These are phyloP conservation scores for Gnathonemus longibarbis DNA, from an alignment of 2,113 vertebrate species.

Conservation along the genomic window DNA sequence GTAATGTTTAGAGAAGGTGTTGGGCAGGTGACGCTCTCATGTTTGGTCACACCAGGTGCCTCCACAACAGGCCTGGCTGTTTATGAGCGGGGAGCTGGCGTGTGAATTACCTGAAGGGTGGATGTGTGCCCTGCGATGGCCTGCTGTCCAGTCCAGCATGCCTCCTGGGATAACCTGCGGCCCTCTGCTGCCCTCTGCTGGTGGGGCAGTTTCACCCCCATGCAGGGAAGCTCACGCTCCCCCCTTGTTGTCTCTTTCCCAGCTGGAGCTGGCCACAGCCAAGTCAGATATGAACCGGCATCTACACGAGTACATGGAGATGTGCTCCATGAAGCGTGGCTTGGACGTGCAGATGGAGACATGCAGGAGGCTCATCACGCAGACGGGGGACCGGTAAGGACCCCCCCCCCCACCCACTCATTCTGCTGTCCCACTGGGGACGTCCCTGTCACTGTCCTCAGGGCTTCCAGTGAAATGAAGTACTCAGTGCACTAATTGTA, in stretches of 20 bases:
- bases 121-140: not conserved
- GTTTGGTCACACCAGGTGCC: not conserved
- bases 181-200: not conserved
- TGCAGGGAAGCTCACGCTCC: not conserved
- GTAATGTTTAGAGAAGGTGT: not conserved
- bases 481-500: not conserved
- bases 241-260: not conserved
- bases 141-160: not conserved
- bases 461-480: not conserved
- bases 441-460: not conserved
- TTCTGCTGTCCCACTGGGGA: not conserved
- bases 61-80: not conserved
- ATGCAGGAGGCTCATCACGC: slow-evolving; percentile 86
- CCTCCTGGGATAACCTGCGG: not conserved
- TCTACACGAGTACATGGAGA: slow-evolving; percentile 97
- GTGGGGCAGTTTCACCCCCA: not conserved
- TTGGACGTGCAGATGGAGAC: slow-evolving; percentile 98
- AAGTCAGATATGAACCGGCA: slow-evolving; percentile 97
- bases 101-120: not conserved
- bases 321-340: slow-evolving; percentile 98
- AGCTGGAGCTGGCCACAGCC: slow-evolving; percentile 91
- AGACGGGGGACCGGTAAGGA: slow-evolving; percentile 55
- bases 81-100: not conserved
- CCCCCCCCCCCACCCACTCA: not conserved
- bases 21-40: not conserved